Percentiles rank a stretch among this genome's conserved stretches.
phyloP scores from a whole-genome alignment of 2,888 invertebrate genomes.

The Drosophila diplacantha region DNA sequence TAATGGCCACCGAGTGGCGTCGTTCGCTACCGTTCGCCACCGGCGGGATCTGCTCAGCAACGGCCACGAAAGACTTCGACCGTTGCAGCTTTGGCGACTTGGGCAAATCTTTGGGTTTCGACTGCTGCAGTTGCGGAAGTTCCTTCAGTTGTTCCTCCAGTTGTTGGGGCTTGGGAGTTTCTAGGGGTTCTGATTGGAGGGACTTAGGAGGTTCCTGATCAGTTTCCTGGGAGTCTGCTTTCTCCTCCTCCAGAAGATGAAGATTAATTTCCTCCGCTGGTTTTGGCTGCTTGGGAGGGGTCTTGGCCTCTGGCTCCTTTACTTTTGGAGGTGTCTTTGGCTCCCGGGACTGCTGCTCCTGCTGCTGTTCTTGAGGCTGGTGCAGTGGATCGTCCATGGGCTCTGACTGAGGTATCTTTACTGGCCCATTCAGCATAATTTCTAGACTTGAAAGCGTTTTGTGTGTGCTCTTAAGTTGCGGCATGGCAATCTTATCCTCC shows the following conservation, averaged over 20 bases:
- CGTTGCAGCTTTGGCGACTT: slow-evolving; percentile 50
- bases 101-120: neutral
- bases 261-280: neutral
- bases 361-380: neutral
- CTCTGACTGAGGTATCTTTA: neutral
- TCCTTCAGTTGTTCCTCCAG: neutral
- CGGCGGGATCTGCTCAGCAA: slow-evolving; percentile 3
- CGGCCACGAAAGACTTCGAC: slow-evolving; percentile 55
- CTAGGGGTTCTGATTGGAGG: neutral
- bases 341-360: neutral
- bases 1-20: slow-evolving; percentile 59
- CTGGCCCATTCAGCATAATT: neutral
- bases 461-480: neutral
- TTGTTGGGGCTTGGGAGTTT: neutral
- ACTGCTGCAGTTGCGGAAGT: neutral
- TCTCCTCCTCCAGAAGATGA: too few relatives aligned
- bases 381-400: neutral
- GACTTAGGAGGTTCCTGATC: neutral
- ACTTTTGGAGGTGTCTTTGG: neutral
- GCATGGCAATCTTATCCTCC: neutral
- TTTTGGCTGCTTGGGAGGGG: neutral
- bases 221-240: neutral
- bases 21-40: slow-evolving; percentile 30
- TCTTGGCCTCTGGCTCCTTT: neutral
- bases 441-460: neutral